Evolutionary conservation across 2,113 vertebrate genomes (phyloP).

Genomic region (Ochotona princeps): DNA sequence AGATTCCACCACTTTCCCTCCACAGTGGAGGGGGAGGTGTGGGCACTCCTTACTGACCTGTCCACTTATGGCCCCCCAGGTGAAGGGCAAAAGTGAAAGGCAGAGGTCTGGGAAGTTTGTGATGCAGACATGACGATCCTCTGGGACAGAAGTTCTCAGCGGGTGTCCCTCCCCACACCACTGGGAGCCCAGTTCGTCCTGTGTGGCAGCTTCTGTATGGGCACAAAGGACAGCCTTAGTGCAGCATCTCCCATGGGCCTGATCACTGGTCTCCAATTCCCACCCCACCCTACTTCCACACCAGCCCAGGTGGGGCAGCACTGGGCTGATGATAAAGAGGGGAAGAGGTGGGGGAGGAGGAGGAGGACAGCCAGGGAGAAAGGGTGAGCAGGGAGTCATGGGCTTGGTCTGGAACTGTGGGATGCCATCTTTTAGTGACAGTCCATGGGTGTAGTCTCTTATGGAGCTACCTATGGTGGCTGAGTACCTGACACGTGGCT

Average conservation of each 20-base stretch:
- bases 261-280: background rate
- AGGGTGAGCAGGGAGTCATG: background rate
- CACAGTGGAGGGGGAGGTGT: background rate
- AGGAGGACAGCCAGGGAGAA: background rate
- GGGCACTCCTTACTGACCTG: no score
- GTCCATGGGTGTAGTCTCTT: no score
- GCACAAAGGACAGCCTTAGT: background rate
- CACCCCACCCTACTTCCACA: no score
- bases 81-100: background rate
- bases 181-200: background rate
- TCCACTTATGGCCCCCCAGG: no score
- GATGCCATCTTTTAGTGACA: no score
- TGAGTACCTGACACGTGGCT: background rate
- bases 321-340: no score
- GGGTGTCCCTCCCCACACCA: background rate
- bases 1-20: background rate
- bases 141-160: background rate
- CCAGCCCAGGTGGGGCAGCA: background rate
- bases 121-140: no score
- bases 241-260: background rate
- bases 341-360: no score
- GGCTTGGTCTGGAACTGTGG: no score
- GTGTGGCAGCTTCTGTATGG: background rate
- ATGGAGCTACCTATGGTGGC: background rate
- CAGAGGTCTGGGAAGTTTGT: background rate